A percentile compares a stretch with the other conserved stretches of the same genome.
Evolutionary conservation across 2,113 vertebrate genomes (phyloP).

Genomic region (Atlantisia rogersi): DNA sequence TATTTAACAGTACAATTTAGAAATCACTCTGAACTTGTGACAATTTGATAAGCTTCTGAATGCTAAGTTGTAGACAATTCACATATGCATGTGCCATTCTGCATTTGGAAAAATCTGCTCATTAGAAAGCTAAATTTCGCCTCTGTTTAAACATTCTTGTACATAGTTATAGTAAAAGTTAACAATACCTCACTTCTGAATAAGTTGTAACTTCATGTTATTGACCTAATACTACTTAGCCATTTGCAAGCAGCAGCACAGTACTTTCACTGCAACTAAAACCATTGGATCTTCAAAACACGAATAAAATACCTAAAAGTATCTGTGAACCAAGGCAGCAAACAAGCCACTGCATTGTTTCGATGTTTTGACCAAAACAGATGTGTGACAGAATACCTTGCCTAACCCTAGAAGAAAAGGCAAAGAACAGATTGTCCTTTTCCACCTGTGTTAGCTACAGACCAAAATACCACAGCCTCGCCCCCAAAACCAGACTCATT

Average conservation of each 20-base stretch:
- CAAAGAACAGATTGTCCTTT: slow-evolving; percentile 30
- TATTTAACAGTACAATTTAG: not conserved
- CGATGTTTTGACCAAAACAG: slow-evolving; percentile 73
- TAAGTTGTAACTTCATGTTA: not conserved
- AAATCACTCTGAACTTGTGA: not conserved
- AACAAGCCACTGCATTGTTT: slow-evolving; percentile 54
- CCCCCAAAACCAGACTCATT: not conserved
- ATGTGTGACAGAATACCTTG: slow-evolving; percentile 35
- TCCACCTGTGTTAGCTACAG: not conserved
- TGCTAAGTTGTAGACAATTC: not conserved
- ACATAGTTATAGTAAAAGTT: not conserved
- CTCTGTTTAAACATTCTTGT: not conserved
- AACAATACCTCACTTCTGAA: not conserved
- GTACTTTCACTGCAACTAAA: slow-evolving; percentile 43
- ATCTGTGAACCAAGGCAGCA: slow-evolving; percentile 43
- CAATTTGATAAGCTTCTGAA: not conserved
- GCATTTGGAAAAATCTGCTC: not conserved
- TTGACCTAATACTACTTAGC: not conserved
- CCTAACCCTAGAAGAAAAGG: slow-evolving; percentile 13
- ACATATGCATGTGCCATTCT: not conserved
- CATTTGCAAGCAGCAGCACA: not conserved
- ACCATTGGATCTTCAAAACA: slow-evolving; percentile 47
- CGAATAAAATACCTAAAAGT: slow-evolving; percentile 32
- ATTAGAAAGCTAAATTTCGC: not conserved
- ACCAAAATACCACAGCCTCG: not conserved